Evolutionary conservation across 1,140 invertebrate genomes (phyloP).

Genomic region (Drosophila seguyi): DNA sequence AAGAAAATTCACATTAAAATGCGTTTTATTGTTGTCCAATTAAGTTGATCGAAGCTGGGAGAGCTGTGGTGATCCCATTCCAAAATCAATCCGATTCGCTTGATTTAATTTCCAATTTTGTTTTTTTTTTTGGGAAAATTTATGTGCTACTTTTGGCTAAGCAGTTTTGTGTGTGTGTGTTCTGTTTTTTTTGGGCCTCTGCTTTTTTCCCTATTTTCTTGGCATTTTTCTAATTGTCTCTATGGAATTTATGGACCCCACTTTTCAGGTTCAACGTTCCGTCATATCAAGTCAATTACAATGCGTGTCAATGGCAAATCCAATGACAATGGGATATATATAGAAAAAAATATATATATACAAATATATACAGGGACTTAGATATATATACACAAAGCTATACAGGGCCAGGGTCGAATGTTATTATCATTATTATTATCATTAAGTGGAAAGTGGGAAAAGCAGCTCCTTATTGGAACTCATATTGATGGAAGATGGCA

Average conservation of each 20-base stretch:
- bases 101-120: slow-evolving; percentile 50
- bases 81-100: slow-evolving; percentile 16
- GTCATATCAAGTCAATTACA: slow-evolving; percentile 68
- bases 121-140: slow-evolving; percentile 37
- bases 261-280: slow-evolving; percentile 31
- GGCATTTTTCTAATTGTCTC: slow-evolving; percentile 53
- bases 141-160: slow-evolving; percentile 73
- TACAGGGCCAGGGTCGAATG: slow-evolving; percentile 2
- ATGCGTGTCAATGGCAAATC: slow-evolving; percentile 64
- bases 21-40: slow-evolving; percentile 80
- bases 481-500: slow-evolving; percentile 21
- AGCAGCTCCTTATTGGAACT: slow-evolving; percentile 11
- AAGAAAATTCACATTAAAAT: slow-evolving; percentile 75
- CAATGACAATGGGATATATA: slow-evolving; percentile 5
- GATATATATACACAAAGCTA: background rate
- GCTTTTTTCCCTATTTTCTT: slow-evolving; percentile 9
- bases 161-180: slow-evolving; percentile 35
- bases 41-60: slow-evolving; percentile 57
- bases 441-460: slow-evolving; percentile 36
- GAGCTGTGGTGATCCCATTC: slow-evolving; percentile 40
- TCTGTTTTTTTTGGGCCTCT: slow-evolving; percentile 2
- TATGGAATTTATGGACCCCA: slow-evolving; percentile 53
- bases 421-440: slow-evolving; percentile 52
- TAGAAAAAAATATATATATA: background rate
- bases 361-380: background rate